phyloP scores from a whole-genome alignment of 1,140 invertebrate species.

The Ganaspis sp. region DNA sequence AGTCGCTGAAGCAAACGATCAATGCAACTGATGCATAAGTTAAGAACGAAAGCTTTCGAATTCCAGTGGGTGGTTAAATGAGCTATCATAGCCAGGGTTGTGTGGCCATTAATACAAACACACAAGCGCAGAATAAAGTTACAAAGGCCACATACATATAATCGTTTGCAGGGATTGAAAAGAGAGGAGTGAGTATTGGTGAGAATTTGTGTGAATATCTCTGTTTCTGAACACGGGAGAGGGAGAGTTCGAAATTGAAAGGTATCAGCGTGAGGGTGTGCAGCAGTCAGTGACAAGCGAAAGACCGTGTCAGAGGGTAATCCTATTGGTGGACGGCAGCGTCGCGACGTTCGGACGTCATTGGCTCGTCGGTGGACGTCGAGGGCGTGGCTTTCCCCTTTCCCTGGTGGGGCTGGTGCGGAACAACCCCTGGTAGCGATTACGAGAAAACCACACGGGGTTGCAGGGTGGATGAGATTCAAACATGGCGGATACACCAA shows the following conservation, averaged over 20 bases:
- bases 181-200: not conserved
- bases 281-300: constrained; percentile 71
- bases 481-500: constrained; percentile 63
- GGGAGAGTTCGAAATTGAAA: constrained; percentile 51
- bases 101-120: constrained; percentile 18
- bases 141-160: not conserved
- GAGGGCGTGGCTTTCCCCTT: constrained; percentile 64
- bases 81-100: constrained; percentile 40
- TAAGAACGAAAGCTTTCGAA: constrained; percentile 17
- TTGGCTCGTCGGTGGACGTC: constrained; percentile 63
- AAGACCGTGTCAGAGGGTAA: constrained; percentile 77
- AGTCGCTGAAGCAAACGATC: not conserved
- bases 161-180: not conserved
- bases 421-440: constrained; percentile 61
- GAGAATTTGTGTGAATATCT: not conserved
- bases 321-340: constrained; percentile 76
- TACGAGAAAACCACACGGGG: constrained; percentile 58
- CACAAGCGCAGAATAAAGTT: not conserved
- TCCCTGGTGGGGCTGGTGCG: constrained; percentile 40
- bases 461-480: constrained; percentile 49
- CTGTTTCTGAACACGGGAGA: constrained; percentile 1
- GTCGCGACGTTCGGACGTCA: constrained; percentile 70
- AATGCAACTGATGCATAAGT: constrained; percentile 1
- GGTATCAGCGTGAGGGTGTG: constrained; percentile 50
- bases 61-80: constrained; percentile 14